Conservation (phyloP, 2,113 vertebrate species). For the Anarhynchus alexandrinus region DNA sequence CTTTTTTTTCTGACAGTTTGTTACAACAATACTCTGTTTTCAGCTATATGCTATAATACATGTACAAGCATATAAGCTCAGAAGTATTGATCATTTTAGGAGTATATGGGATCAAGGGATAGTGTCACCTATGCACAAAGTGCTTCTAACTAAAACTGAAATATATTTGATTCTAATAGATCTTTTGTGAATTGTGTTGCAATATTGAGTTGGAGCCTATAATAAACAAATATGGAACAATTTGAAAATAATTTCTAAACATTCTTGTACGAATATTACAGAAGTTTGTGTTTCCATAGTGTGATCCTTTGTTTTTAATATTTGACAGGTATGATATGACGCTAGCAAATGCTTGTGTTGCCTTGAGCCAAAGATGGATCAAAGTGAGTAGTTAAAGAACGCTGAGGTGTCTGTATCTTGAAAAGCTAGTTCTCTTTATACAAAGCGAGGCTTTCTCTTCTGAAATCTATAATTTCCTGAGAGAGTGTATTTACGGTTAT, state of each 20-base stretch:
- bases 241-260: not conserved
- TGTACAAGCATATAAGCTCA: not conserved
- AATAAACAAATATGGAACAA: not conserved
- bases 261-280: not conserved
- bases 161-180: not conserved
- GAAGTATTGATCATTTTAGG: not conserved
- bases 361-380: conserved; percentile 86
- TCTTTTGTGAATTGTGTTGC: not conserved
- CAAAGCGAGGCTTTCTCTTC: not conserved
- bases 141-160: not conserved
- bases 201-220: not conserved
- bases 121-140: not conserved
- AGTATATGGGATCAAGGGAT: not conserved
- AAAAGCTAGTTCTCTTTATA: not conserved
- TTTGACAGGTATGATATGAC: conserved; percentile 89
- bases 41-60: not conserved
- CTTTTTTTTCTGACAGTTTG: not conserved
- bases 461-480: not conserved
- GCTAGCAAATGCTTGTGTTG: conserved; percentile 84
- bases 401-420: not conserved
- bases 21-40: not conserved
- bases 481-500: not conserved
- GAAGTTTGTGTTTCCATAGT: not conserved
- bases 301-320: not conserved
- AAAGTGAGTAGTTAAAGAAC: conserved; percentile 74